Evolutionary conservation across 2,797 vertebrate species (phyloP).

Genomic region (Pipistrellus kuhlii): DNA sequence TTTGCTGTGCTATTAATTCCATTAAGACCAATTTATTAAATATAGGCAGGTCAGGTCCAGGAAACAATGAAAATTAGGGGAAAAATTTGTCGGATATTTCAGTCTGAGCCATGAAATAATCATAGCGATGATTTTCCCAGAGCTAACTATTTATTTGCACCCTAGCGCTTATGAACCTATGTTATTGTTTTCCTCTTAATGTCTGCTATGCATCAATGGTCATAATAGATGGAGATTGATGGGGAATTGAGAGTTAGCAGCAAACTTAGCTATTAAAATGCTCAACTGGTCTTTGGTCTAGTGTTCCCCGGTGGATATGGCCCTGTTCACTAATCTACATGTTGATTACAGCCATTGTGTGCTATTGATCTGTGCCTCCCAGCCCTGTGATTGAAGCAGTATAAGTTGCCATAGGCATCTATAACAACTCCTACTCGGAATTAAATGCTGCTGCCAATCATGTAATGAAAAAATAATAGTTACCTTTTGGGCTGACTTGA

Average conservation of each 20-base stretch:
- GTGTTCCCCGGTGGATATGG: slow-evolving; percentile 83
- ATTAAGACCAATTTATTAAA: slow-evolving; percentile 80
- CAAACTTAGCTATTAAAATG: slow-evolving; percentile 89
- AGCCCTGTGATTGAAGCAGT: slow-evolving; percentile 78
- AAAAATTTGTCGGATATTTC: slow-evolving; percentile 74
- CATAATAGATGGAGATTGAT: slow-evolving; percentile 87
- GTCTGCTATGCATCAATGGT: slow-evolving; percentile 85
- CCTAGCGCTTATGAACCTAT: slow-evolving; percentile 83
- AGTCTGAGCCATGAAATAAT: slow-evolving; percentile 77
- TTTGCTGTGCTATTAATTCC: slow-evolving; percentile 79
- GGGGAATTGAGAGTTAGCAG: slow-evolving; percentile 86
- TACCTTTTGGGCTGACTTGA: slow-evolving; percentile 53
- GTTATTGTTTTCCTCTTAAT: slow-evolving; percentile 86
- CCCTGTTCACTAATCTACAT: slow-evolving; percentile 89
- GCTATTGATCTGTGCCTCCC: slow-evolving; percentile 86
- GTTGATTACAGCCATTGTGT: slow-evolving; percentile 86
- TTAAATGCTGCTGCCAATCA: slow-evolving; percentile 77
- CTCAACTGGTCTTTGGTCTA: slow-evolving; percentile 87
- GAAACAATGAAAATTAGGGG: slow-evolving; percentile 76
- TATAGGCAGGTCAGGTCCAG: slow-evolving; percentile 58
- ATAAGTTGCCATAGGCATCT: slow-evolving; percentile 78
- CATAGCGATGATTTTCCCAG: slow-evolving; percentile 75
- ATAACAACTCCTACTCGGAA: slow-evolving; percentile 62
- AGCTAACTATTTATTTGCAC: slow-evolving; percentile 78
- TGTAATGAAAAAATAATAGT: slow-evolving; percentile 62